These are phyloP conservation scores for Gambusia affinis DNA, from an alignment of 2,113 vertebrate species.

Conservation along the genomic window DNA sequence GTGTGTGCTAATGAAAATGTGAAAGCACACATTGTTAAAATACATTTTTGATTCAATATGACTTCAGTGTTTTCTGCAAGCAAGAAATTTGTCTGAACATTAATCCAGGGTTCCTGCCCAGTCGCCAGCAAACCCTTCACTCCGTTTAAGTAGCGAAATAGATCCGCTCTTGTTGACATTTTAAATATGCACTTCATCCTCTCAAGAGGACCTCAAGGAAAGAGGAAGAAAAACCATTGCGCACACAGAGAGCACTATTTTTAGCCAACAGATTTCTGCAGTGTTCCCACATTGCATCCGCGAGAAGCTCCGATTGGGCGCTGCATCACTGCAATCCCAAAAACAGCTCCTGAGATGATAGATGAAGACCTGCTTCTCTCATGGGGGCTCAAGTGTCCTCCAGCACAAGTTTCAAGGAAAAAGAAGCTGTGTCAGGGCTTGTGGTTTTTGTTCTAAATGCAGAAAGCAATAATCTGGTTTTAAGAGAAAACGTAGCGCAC, in stretches of 20 bases:
- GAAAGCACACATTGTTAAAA: neutral
- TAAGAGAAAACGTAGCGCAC: neutral
- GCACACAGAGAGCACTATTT: slow-evolving; percentile 71
- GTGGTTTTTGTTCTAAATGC: slow-evolving; percentile 17
- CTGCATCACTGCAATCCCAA: slow-evolving; percentile 51
- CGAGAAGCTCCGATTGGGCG: slow-evolving; percentile 56
- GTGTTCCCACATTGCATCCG: slow-evolving; percentile 56
- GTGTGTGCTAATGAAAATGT: neutral
- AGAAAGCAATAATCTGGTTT: slow-evolving; percentile 24
- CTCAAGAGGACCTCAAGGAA: slow-evolving; percentile 46
- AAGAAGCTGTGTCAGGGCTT: slow-evolving; percentile 34
- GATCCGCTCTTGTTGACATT: slow-evolving; percentile 51
- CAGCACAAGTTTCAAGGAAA: slow-evolving; percentile 52
- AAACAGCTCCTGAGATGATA: slow-evolving; percentile 55
- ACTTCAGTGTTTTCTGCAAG: neutral
- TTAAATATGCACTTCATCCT: slow-evolving; percentile 40
- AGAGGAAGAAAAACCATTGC: slow-evolving; percentile 52
- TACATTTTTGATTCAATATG: neutral
- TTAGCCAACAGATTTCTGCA: slow-evolving; percentile 72
- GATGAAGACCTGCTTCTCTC: slow-evolving; percentile 63
- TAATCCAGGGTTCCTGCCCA: slow-evolving; percentile 7
- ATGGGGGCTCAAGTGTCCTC: slow-evolving; percentile 64
- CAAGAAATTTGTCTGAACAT: neutral
- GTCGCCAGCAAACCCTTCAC: slow-evolving; percentile 5
- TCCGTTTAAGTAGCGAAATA: slow-evolving; percentile 42